Evolutionary conservation across 2,797 vertebrate species (phyloP), one percentile per base, ranked within the genome.

Genomic region (Calcarius lapponicus): DNA sequence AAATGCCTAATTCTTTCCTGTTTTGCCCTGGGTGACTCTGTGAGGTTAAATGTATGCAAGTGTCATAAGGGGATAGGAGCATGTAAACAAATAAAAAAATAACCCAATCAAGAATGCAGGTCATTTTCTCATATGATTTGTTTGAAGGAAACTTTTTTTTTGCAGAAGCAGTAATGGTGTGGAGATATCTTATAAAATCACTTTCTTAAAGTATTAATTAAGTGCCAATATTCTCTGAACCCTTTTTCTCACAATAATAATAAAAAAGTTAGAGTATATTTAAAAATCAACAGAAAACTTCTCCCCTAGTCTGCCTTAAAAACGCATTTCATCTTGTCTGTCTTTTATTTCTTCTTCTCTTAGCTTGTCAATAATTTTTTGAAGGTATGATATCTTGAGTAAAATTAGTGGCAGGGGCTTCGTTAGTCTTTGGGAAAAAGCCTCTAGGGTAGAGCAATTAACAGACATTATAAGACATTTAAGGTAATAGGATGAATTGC

Each of bases 21-120:
- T 43, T 74, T 87, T 32, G 10, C 65, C n/a, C 17, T 75, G 51
- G 1, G 7, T 38, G 3, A 53, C 7, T 89, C n/a, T 36, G 47
- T 57, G 66, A 78, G 17, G 25, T 57, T 65, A 87, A 89, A 50
- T 48, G 10, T 28, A 38, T 50, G 16, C 26, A 53, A 20, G 28
- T 82, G 16, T 71, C 1, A 0, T 61, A 61, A 60, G 10, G 12
- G 4, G 3, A 67, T 56, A 82, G 40, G 19, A 50, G 1, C 3
- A 64, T 34, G 38, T 29, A 83, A 76, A 11, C 12, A 74, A 91
- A 73, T 19, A 9, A 60, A 66, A 67, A 80, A 36, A 8, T 1
- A 26, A 26, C 2, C 28, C 11, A 67, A 7, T 67, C 61, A 80
- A 40, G 13, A 40, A 61, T n/a, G 36, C 13, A 45, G 7, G 7